A percentile compares a stretch with the other conserved stretches of the same genome.
phyloP scores from a whole-genome alignment of 1,140 invertebrate species.

The Danaus plexippus region DNA sequence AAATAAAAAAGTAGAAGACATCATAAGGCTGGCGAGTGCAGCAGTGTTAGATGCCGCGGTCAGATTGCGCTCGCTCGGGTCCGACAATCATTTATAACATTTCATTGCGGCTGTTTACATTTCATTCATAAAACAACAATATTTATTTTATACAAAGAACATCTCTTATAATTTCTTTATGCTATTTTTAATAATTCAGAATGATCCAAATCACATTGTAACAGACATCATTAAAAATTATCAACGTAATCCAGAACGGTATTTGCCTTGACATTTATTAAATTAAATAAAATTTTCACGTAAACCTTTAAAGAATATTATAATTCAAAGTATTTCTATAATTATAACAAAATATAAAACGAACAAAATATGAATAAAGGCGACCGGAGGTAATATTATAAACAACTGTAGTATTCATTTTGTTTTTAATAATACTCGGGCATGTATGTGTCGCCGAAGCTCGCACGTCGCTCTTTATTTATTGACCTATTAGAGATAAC shows the following conservation, averaged over 20 bases:
- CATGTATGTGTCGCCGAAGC: constrained; percentile 66
- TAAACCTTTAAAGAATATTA: no score
- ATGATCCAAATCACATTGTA: no score
- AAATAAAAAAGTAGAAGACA: constrained; percentile 55
- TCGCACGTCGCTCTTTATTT: constrained; percentile 69
- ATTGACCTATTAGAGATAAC: constrained; percentile 72
- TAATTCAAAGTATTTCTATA: no score
- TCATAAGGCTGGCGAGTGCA: constrained; percentile 39
- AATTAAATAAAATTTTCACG: no score
- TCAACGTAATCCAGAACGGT: no score
- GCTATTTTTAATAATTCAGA: no score
- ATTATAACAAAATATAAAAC: background rate
- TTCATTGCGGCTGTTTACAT: constrained; percentile 66
- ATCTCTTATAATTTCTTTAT: no score
- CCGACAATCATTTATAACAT: constrained; percentile 63
- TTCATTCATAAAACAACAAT: constrained; percentile 62
- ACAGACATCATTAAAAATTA: no score
- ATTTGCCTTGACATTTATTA: no score
- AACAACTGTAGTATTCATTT: constrained; percentile 51
- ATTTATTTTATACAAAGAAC: constrained; percentile 22
- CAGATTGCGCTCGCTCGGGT: constrained; percentile 40
- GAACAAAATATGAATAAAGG: constrained; percentile 34
- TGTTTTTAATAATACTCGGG: constrained; percentile 57
- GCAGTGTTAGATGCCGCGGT: constrained; percentile 54
- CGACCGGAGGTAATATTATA: constrained; percentile 48